phyloP scores from a whole-genome alignment of 2,888 invertebrate species.

The Diadegma fenestrale region DNA sequence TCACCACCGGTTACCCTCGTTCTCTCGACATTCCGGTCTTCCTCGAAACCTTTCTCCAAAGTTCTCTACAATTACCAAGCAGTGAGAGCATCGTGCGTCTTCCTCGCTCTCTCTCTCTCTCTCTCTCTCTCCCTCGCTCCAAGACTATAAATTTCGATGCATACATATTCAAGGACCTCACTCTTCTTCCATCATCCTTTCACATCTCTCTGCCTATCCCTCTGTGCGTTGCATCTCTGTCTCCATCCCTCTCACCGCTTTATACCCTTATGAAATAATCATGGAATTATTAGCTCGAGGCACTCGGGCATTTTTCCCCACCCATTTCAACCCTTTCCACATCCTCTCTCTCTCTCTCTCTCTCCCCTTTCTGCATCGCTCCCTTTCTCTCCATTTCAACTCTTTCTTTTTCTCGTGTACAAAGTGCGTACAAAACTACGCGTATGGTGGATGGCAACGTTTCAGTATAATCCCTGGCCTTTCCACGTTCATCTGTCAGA shows the following conservation, averaged over 20 bases:
- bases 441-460: slow-evolving; percentile 45
- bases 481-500: slow-evolving; percentile 47
- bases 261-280: slow-evolving; percentile 82
- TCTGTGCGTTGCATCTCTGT: slow-evolving; percentile 31
- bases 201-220: slow-evolving; percentile 16
- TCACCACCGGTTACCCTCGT: slow-evolving; percentile 54
- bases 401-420: slow-evolving; percentile 1
- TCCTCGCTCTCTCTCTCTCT: slow-evolving; percentile 71
- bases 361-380: not conserved
- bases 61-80: slow-evolving; percentile 57
- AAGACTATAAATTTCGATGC: slow-evolving; percentile 82
- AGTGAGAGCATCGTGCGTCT: slow-evolving; percentile 71
- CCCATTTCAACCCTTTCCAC: slow-evolving; percentile 17
- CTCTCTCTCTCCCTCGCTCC: slow-evolving; percentile 67
- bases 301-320: slow-evolving; percentile 64
- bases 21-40: slow-evolving; percentile 50
- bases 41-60: slow-evolving; percentile 55
- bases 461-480: slow-evolving; percentile 54
- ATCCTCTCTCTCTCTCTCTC: slow-evolving; percentile 11
- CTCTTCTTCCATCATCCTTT: slow-evolving; percentile 35
- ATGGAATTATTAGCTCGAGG: slow-evolving; percentile 81
- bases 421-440: slow-evolving; percentile 11
- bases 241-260: slow-evolving; percentile 60
- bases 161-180: slow-evolving; percentile 81
- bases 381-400: not conserved